Base-by-base conservation (phyloP, 1,140 invertebrate genomes). In the Cotesia chilonis region DNA sequence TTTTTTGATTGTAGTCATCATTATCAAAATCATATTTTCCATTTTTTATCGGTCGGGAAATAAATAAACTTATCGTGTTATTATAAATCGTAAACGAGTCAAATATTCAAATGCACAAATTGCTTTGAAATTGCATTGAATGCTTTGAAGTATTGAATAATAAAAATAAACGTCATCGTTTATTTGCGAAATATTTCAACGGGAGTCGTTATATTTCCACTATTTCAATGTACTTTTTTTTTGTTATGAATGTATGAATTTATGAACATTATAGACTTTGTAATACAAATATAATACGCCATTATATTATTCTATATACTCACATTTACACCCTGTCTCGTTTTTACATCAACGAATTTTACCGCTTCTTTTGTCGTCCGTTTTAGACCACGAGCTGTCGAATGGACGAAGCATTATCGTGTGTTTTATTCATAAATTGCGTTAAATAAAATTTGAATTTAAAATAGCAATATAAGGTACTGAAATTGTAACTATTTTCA, bases 171-270 rank as follows among this genome's bases (percentile, higher is more conserved):
- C 9, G 60, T 75, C 72, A 68, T 76, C 72, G 72, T 73, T 76
- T 74, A 68, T 68, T 68, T 64, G 60, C n/a, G 71, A 74, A 66
- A 69, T 57, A 68, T 72, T 76, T 78, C 5, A 47, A 5, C 10
- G 41, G 6, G 41, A 47, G 71, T 75, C 76, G 76, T 71, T 72
- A 76, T 72, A 76, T 77, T 79, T 77, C 76, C 78, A 78, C 71
- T 69, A 6, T 68, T n/a, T 20, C 28, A 47, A 20, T 66, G 28
- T 37, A 37, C 70, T 51, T 35, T n/a, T 38, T 60, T 66, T 74
- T 66, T 61, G 17, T 38, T 60, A 47, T 47, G 10, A 9, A 47
- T 47, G 5, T 47, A 47, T 6, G 10, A 9, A 47, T 47, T 0
- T 47, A 65, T 59, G 57, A 10, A 47, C 20, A 10, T 52, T 68